phyloP scores from a whole-genome alignment of 2,888 invertebrate genomes.

The Lithophane leautieri region DNA sequence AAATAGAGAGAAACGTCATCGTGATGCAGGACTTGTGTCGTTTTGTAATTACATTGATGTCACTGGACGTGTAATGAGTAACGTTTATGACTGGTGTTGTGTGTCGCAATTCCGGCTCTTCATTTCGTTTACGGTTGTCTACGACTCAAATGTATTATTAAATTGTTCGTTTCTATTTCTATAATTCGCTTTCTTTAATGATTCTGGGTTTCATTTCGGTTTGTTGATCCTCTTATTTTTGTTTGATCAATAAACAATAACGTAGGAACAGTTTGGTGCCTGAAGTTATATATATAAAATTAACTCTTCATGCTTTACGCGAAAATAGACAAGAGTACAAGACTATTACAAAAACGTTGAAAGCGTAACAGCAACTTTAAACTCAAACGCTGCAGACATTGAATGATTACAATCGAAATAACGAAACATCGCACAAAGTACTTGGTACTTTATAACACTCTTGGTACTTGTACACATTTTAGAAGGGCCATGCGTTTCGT shows the following conservation, averaged over 20 bases:
- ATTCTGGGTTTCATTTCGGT: background rate
- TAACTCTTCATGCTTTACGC: background rate
- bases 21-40: conserved; percentile 56
- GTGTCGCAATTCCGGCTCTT: conserved; percentile 44
- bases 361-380: background rate
- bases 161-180: conserved; percentile 5
- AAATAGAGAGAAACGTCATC: conserved; percentile 51
- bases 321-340: background rate
- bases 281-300: background rate
- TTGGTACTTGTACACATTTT: conserved; percentile 48
- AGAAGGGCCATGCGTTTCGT: conserved; percentile 62
- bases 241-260: background rate
- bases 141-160: conserved; percentile 10
- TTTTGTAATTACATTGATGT: conserved; percentile 64
- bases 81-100: conserved; percentile 27
- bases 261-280: too few species aligned
- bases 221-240: background rate
- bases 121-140: conserved; percentile 37
- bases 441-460: conserved; percentile 30
- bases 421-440: conserved; percentile 40
- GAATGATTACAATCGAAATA: conserved; percentile 36
- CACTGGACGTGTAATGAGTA: conserved; percentile 59
- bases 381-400: conserved; percentile 16
- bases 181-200: background rate
- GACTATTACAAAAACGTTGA: background rate